Percentiles rank a stretch among this genome's conserved stretches.
phyloP scores from a whole-genome alignment of 1,140 invertebrate genomes.

The Amyelois transitella region DNA sequence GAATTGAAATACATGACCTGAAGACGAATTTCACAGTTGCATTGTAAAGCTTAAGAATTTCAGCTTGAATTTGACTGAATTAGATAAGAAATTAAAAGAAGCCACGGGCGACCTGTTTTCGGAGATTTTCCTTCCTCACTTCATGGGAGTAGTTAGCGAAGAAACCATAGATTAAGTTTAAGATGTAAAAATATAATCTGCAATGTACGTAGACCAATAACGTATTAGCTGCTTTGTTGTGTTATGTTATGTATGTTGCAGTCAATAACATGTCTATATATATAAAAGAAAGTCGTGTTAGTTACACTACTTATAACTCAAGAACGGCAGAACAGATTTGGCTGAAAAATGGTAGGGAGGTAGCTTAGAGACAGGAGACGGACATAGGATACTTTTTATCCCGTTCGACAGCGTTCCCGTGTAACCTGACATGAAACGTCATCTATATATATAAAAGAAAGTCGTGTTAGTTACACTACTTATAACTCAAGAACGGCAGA shows the following conservation, averaged over 20 bases:
- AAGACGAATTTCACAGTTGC: not conserved
- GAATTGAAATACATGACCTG: slow-evolving; percentile 10
- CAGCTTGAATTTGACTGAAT: not conserved
- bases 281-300: slow-evolving; percentile 6
- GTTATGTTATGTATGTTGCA: too few relatives aligned
- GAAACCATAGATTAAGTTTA: too few relatives aligned
- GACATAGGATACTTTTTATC: too few relatives aligned
- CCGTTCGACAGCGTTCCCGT: too few relatives aligned
- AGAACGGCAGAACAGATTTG: not conserved
- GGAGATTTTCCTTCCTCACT: not conserved
- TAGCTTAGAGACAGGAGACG: too few relatives aligned
- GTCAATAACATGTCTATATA: too few relatives aligned
- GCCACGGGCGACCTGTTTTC: not conserved
- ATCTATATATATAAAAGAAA: slow-evolving; percentile 6
- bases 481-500: slow-evolving; percentile 1
- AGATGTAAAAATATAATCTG: too few relatives aligned
- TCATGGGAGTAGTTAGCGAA: too few relatives aligned
- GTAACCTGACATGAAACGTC: too few relatives aligned
- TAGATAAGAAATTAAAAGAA: not conserved
- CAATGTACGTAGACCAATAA: too few relatives aligned
- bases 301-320: slow-evolving; percentile 1
- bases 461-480: slow-evolving; percentile 3
- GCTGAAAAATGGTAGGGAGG: too few relatives aligned
- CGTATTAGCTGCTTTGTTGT: too few relatives aligned
- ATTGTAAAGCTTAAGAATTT: not conserved